Evolutionary conservation across 1,140 invertebrate genomes (phyloP), one percentile per base, ranked within the genome.

Genomic region (Arion vulgaris): DNA sequence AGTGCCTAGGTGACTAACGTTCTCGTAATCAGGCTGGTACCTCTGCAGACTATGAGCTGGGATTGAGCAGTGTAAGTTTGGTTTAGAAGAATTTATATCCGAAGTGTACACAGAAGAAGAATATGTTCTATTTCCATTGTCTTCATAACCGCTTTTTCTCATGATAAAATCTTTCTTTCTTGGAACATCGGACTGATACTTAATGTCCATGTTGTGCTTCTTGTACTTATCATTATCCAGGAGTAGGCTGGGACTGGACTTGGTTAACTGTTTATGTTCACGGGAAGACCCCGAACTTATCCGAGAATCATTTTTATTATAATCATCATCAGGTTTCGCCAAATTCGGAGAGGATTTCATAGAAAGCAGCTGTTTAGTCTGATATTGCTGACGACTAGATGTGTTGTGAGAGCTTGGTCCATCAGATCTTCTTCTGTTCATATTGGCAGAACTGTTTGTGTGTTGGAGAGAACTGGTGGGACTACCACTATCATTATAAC

Each of bases 301-400:
- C 2, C 19, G 19, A 23, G 53, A 57, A n/a, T 57, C 53, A 23
- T 23, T 57, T 5, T 71, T 81, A 36, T 72, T 71, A 38, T 62
- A 76, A 68, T 76, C 36, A 28, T 38, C 76, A n/a, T 84, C 78
- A 2, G 83, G 32, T 32, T 84, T 72, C 45, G 79, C 83, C 28
- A 90, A 80, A 79, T 84, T 86, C 17, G 89, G 87, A 17, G 88
- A 85, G 39, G 88, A 89, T 75, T 86, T 88, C 9, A 87, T 84
- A 0, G 87, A 69, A 41, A 75, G 72, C 71, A 85, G 85, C 71
- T 81, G 87, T 72, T 32, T 80, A 80, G 82, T 82, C 81, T 83
- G 82, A 66, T 62, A 76, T n/a, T 57, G 38, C 51, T 69, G 82
- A 73, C 17, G 5, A 26, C 38, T 45, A 41, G 66, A 36, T n/a